These are phyloP conservation scores for Magallana ariakensis DNA, from an alignment of 1,140 invertebrate species.

Conservation along the genomic window DNA sequence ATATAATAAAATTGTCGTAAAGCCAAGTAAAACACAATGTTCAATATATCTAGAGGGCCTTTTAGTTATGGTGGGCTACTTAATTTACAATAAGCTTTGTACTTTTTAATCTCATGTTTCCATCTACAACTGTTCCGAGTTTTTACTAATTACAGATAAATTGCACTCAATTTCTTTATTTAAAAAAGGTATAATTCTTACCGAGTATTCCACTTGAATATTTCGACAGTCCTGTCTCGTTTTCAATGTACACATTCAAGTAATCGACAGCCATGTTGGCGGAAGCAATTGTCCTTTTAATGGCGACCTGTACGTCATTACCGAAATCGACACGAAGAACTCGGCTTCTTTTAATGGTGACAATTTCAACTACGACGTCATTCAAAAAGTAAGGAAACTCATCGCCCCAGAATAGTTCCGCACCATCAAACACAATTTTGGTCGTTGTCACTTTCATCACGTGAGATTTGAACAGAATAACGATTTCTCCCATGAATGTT, in stretches of 20 bases:
- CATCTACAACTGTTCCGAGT: too few relatives aligned
- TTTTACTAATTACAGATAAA: too few relatives aligned
- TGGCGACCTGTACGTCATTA: slow-evolving; percentile 49
- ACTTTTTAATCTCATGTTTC: too few relatives aligned
- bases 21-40: too few relatives aligned
- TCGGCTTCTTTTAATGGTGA: slow-evolving; percentile 15
- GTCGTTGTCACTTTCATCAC: slow-evolving; percentile 27
- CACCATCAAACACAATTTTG: slow-evolving; percentile 48
- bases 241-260: slow-evolving; percentile 63
- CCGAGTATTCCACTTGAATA: slow-evolving; percentile 57
- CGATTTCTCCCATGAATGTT: slow-evolving; percentile 48
- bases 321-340: slow-evolving; percentile 54
- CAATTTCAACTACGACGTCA: not conserved
- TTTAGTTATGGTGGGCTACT: too few relatives aligned
- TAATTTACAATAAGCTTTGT: too few relatives aligned
- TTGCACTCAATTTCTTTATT: too few relatives aligned
- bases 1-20: too few relatives aligned
- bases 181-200: not conserved
- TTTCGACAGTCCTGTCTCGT: slow-evolving; percentile 55
- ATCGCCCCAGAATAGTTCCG: slow-evolving; percentile 49
- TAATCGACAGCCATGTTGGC: slow-evolving; percentile 51
- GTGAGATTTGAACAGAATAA: not conserved
- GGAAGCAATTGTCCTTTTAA: slow-evolving; percentile 35
- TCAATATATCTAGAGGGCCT: too few relatives aligned
- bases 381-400: not conserved